These are phyloP conservation scores for Delichon dasypus DNA, from an alignment of 2,797 vertebrate genomes.

Conservation along the genomic window DNA sequence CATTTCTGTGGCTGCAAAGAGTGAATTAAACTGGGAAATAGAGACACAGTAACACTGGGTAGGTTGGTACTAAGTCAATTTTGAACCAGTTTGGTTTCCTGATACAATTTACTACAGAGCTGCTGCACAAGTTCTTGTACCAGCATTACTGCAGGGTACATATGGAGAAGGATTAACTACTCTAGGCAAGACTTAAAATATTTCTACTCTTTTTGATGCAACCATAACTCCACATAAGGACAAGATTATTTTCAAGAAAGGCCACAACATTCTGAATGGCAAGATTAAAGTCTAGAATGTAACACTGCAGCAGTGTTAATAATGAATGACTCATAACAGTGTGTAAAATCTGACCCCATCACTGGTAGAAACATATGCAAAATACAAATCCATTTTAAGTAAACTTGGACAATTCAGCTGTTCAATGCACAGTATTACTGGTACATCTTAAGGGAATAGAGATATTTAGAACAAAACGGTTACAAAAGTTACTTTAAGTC, in stretches of 20 bases:
- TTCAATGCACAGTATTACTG: background rate
- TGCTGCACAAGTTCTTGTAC: background rate
- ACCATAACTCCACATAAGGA: background rate
- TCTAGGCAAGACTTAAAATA: background rate
- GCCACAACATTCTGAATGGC: background rate
- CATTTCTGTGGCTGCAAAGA: background rate
- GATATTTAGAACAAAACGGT: background rate
- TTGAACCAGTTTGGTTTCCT: background rate
- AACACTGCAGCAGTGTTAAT: background rate
- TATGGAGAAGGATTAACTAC: background rate
- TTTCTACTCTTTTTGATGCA: background rate
- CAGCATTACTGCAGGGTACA: background rate
- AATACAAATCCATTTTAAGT: background rate
- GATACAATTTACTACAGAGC: background rate
- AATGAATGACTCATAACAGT: background rate
- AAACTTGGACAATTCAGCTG: background rate
- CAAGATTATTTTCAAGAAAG: background rate
- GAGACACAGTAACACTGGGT: background rate
- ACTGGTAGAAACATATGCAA: background rate
- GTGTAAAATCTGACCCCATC: background rate
- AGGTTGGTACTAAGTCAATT: background rate
- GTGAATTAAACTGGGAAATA: background rate
- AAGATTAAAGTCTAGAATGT: background rate
- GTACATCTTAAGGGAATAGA: background rate
- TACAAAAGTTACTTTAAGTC: background rate